Evolutionary conservation across 2,113 vertebrate species (phyloP), one percentile per base, ranked within the genome.

Genomic region (Forbesichthys papilliferus): DNA sequence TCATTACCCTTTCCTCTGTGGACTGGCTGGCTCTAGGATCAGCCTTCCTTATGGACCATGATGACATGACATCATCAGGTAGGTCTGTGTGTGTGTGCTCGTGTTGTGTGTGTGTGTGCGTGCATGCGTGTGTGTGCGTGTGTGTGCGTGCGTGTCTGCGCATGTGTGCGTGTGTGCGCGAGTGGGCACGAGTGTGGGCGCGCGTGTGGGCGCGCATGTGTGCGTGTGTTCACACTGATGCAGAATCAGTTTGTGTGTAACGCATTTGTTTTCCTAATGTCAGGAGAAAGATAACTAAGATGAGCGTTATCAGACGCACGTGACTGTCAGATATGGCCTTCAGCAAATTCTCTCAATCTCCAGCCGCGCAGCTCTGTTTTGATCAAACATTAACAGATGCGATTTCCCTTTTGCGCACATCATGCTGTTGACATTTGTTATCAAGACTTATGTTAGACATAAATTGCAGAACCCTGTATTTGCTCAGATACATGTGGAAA

Each of bases 381-480:
- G 83, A 10, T 66, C 48, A 66, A 82, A 84, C 70, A 88, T 88
- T 86, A 85, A 86, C 82, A 59, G 61, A 65, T 53, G 70, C 48
- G 61, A 69, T 79, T 71, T 11, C 49, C 73, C 60, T 67, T 79
- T 71, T 83, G 70, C 3, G 46, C 55, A 52, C 67, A 66, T 3
- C 69, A 42, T 34, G 65, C 42, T 88, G 82, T 86, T 84, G 82
- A 83, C 80, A 77, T 81, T 85, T 72, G 73, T 80, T 89, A 90
- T 90, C 86, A 53, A 42, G 2, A 74, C 61, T 82, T 75, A 69
- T 83, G 79, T 84, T 86, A 81, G 87, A 90, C 82, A 84, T 59
- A 61, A 71, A 80, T 85, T 88, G 88, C 87, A 87, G 86, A 87
- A 87, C 72, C 60, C 77, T 62, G 64, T 84, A 76, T 88, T 88